phyloP scores from a whole-genome alignment of 2,888 invertebrate genomes.

The Rhopalosiphum nymphaeae region DNA sequence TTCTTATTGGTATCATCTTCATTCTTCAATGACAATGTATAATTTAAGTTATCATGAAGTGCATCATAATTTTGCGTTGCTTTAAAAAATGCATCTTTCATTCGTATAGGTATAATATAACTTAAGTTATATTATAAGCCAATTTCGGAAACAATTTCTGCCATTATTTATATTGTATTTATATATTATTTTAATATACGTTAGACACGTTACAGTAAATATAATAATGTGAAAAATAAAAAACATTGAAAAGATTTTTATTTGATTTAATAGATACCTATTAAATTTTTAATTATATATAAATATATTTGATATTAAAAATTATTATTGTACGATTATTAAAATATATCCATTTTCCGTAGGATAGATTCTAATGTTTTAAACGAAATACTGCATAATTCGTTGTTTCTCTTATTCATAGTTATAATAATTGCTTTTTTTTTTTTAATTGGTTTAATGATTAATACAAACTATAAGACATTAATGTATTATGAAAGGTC shows the following conservation, averaged over 20 bases:
- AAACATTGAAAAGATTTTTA: neutral
- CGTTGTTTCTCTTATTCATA: neutral
- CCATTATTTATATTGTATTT: neutral
- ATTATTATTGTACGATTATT: neutral
- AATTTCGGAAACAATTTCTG: neutral
- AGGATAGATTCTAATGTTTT: neutral
- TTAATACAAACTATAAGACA: neutral
- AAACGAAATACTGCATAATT: neutral
- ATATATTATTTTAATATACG: neutral
- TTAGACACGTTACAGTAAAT: neutral
- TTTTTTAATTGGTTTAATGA: neutral
- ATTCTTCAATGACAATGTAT: neutral
- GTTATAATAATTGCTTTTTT: neutral
- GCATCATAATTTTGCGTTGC: fast-evolving
- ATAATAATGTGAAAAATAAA: neutral
- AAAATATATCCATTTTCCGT: neutral
- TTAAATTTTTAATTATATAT: neutral
- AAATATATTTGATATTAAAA: neutral
- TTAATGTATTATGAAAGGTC: neutral
- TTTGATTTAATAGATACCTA: neutral
- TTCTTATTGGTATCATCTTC: neutral
- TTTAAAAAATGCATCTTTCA: neutral
- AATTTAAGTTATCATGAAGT: neutral
- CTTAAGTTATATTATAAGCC: no score
- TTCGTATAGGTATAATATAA: no score